Evolutionary conservation across 2,888 invertebrate species (phyloP), one percentile per base, ranked within the genome.

Genomic region (Pandemis heparana): DNA sequence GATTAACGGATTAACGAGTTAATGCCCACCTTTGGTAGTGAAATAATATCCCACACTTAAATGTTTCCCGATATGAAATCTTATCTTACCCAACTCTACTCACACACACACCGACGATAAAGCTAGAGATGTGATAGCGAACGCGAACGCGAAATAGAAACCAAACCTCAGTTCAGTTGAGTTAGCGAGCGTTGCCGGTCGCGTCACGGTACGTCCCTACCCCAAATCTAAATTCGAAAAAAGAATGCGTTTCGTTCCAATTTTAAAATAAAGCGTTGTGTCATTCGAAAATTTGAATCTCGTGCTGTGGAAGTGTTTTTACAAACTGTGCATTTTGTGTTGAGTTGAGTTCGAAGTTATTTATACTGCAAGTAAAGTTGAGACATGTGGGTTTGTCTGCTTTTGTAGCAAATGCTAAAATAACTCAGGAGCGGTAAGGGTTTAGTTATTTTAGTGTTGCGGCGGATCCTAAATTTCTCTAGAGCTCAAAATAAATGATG

Each of bases 401-500:
- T 86, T 89, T 90, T 90, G 83, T 84, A 86, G 87, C 85, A 83
- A 87, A 86, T 81, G 82, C 88, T 79, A 87, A 91, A 91, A 92
- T 92, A 92, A 86, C 89, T 84, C 80, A 80, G 86, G 83, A 86
- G 89, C 82, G 90, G 91, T 88, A 89, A 90, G 90, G 85, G 84
- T 85, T 85, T 75, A 32, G 69, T 85, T 90, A 90, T 90, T 92
- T 92, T 88, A 86, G 89, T 81, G 85, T 83, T 83, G 83, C 80
- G 76, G 79, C 82, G 75, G 75, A 69, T 75, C 74, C 83, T 83
- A 79, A 82, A 81, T 82, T 82, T 83, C 80, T 80, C 78, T 79
- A 78, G 74, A 78, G 69, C 71, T 75, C 16, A n/a, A n/a, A n/a
- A n/a, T n/a, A n/a, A n/a, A n/a, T n/a, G n/a, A n/a, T n/a, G n/a